Evolutionary conservation across 2,888 invertebrate species (phyloP).

Genomic region (Escarpia spicata): DNA sequence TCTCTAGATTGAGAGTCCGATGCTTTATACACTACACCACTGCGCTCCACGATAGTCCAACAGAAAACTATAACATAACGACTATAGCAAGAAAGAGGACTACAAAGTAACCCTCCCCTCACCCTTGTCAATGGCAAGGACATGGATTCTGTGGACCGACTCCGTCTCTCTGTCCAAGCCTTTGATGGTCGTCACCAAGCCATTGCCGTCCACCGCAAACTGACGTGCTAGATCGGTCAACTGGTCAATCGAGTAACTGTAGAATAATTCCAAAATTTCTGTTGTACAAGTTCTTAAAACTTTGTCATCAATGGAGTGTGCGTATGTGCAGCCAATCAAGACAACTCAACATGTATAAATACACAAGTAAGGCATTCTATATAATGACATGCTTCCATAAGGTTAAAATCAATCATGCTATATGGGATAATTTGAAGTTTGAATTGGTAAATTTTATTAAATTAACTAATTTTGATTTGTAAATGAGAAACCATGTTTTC

Average conservation of each 20-base stretch:
- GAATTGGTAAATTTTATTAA: not conserved
- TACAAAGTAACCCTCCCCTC: not conserved
- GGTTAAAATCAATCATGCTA: not conserved
- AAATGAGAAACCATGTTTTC: not conserved
- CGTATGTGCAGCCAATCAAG: not conserved
- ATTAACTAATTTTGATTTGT: not conserved
- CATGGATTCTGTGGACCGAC: constrained; percentile 39
- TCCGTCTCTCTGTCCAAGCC: constrained; percentile 41
- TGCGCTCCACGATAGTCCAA: not conserved
- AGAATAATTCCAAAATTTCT: not conserved
- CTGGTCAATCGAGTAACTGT: constrained; percentile 55
- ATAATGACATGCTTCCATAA: not conserved
- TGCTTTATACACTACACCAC: no score
- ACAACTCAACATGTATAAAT: not conserved
- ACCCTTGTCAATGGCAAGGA: constrained; percentile 47
- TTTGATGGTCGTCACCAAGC: constrained; percentile 38
- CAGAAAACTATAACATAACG: not conserved
- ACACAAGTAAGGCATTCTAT: not conserved
- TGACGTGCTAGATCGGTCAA: constrained; percentile 49
- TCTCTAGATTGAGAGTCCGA: no score
- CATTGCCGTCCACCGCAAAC: constrained; percentile 49
- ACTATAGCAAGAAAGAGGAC: not conserved
- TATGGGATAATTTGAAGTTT: not conserved
- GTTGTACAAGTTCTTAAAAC: no score
- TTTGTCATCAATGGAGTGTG: not conserved